Evolutionary conservation across 2,797 vertebrate species (phyloP).

Genomic region (Psittacula derbiana): DNA sequence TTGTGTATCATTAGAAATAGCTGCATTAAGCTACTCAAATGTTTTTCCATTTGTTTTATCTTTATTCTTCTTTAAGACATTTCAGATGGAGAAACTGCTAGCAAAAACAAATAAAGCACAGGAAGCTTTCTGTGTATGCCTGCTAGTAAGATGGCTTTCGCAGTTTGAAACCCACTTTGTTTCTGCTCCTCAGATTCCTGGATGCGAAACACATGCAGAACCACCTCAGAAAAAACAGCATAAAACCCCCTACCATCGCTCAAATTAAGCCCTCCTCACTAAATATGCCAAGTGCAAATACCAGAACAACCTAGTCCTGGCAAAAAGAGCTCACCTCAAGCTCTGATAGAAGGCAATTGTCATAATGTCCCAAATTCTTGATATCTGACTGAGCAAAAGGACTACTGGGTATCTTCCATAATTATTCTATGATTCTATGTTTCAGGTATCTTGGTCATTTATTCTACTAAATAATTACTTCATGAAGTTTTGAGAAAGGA

Average conservation of each 20-base stretch:
- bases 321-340: not conserved
- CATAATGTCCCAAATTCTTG: not conserved
- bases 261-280: not conserved
- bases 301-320: not conserved
- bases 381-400: not conserved
- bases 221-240: not conserved
- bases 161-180: constrained; percentile 19
- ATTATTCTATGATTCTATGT: not conserved
- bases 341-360: not conserved
- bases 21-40: constrained; percentile 27
- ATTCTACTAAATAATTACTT: not conserved
- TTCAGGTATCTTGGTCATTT: not conserved
- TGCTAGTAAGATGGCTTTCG: not conserved
- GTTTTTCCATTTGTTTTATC: constrained; percentile 6
- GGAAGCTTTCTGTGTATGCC: not conserved
- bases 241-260: not conserved
- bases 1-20: constrained; percentile 54
- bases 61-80: not conserved
- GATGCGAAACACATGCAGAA: not conserved
- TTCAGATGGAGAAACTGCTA: not conserved
- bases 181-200: not conserved
- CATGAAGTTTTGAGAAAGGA: not conserved
- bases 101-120: not conserved
- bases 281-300: not conserved
- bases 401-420: not conserved